A percentile compares a stretch with the other conserved stretches of the same genome.
Conservation (phyloP, 2,113 vertebrate genomes). For the Motacilla tschutschensis region DNA sequence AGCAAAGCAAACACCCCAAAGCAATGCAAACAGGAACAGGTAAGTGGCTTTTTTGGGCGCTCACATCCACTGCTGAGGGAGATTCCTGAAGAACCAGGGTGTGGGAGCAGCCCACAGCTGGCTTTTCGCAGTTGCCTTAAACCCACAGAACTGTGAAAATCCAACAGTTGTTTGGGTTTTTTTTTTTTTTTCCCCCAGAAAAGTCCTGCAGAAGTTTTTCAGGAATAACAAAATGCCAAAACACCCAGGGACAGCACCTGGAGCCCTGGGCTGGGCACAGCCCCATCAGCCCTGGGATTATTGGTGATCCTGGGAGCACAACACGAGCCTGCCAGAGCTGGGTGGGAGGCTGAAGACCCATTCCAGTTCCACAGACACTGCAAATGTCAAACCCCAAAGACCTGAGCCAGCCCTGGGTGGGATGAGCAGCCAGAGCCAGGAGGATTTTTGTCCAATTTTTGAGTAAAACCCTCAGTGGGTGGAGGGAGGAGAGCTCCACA, state of each 20-base stretch:
- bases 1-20: background rate
- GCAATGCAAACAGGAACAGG: accelerated
- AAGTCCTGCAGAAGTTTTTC: background rate
- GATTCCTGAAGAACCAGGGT: background rate
- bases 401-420: background rate
- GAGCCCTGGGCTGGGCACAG: background rate
- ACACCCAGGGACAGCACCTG: accelerated
- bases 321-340: accelerated
- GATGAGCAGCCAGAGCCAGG: background rate
- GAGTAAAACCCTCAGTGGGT: background rate
- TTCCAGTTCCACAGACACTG: accelerated
- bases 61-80: background rate
- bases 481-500: background rate
- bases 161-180: background rate
- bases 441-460: background rate
- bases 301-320: background rate
- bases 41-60: background rate
- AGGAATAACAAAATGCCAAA: background rate
- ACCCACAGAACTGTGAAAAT: background rate
- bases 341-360: background rate
- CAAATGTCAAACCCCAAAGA: background rate
- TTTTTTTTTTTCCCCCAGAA: background rate
- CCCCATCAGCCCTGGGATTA: background rate
- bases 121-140: background rate
- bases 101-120: background rate